Base-by-base conservation (phyloP, 2,797 vertebrate species). In the Myiothlypis chrysogaster region DNA sequence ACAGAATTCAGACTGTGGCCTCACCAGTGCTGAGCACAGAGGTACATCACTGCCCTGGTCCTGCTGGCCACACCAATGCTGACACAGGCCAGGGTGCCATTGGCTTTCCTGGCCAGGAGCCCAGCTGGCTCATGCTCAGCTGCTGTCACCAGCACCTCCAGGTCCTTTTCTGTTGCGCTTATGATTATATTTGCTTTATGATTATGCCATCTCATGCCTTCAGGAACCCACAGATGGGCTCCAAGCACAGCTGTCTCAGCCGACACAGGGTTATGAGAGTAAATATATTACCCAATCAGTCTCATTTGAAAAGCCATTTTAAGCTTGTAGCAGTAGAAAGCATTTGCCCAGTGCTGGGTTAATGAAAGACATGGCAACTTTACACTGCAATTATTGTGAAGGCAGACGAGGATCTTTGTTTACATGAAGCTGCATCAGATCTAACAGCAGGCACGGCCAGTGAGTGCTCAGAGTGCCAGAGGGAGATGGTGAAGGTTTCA, bases 1-100 rank as follows among this genome's bases (percentile, higher is more conserved):
- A 7, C 41, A 28, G 35, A 0, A 49, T 32, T 22, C 2, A 3
- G 44, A 2, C 0, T 44, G 35, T 1, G 1, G 3, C 43, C 49
- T 43, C 23, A 2, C 8, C 12, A 14, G 12, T 43, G 41, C 15
- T 0, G 2, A 17, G 19, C 1, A 15, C 35, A 24, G 19, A 9
- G 28, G 12, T 11, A 18, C 1, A 10, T 61, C 15, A 0, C 30
- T 61, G 63, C 5, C 7, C 35, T 55, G 17, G 0, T 30, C 30
- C 25, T 35, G 18, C 47, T 68, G 49, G 49, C 32, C 17, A 6
- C 35, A 25, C 32, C 2, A 3, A 4, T 30, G 8, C 23, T 76
- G 5, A 18, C 0, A 7, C 8, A 24, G 25, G 15, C 15, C 63
- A 28, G 56, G 14, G 1, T 56, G 27, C 19, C 70, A 18, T 0